Evolutionary conservation across 2,888 invertebrate genomes (phyloP), one percentile per base, ranked within the genome.

Genomic region (Aquatica leii): DNA sequence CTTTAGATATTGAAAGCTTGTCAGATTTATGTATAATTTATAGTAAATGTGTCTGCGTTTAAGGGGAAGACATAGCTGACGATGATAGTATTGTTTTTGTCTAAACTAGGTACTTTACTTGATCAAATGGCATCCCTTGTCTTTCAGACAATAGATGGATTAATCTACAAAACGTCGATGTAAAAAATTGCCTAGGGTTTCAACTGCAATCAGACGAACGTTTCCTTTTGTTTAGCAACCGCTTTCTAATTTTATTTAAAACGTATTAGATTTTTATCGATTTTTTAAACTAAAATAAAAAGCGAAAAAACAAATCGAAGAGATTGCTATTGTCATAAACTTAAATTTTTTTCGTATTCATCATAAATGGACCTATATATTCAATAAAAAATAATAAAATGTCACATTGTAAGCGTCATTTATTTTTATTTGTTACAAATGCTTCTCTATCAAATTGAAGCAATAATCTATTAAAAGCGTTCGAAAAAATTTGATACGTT

Each of bases 81-180:
- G 50, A 12, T 17, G 46, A 21, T 34, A 21, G 37, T 48, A 59
- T 48, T 53, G 48, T 59, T 59, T 57, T 57, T 57, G 43, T 52
- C 43, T 56, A 56, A 51, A 51, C 50, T 55, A 49, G 55, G 49
- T 62, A 58, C 62, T 57, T 48, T 20, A 52, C 48, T 58, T 62
- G 62, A 58, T 62, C 57, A 62, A 58, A 40, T 58, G 52, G 37
- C 46, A 53, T 46, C 57, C 62, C 48, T 46, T 35, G 61, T 56
- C 56, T 61, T 61, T 40, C 40, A 62, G 52, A 62, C 62, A 62
- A 62, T 46, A 48, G 53, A 62, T 57, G 51, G 58, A 62, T 57
- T 51, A 62, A 53, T 53, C 53, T 53, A 53, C 49, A 40, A 48
- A 53, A 59, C 14, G 34, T 31, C 43, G 31, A 34, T 52, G 48